phyloP scores from a whole-genome alignment of 2,113 vertebrate genomes.

The Carassius gibelio region DNA sequence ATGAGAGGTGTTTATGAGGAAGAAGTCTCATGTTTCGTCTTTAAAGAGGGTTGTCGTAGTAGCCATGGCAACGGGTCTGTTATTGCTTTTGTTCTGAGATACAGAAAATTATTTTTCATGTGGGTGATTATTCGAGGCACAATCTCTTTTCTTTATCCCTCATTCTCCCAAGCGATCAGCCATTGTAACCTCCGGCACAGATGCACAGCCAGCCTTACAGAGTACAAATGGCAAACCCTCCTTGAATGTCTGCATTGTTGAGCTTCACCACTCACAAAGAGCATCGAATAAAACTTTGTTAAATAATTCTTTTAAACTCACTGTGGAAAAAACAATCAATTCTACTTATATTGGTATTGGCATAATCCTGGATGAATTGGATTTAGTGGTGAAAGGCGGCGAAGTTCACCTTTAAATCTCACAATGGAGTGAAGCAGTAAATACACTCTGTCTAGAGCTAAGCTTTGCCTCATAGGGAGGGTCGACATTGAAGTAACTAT shows the following conservation, averaged over 20 bases:
- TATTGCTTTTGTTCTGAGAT: conserved; percentile 49
- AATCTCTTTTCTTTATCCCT: conserved; percentile 30
- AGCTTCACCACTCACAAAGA: not conserved
- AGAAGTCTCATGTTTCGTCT: conserved; percentile 31
- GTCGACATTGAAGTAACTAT: not conserved
- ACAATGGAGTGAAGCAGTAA: conserved; percentile 14
- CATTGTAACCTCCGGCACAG: conserved; percentile 3
- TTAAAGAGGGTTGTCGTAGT: conserved; percentile 40
- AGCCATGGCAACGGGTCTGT: conserved; percentile 48
- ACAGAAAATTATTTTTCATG: conserved; percentile 41
- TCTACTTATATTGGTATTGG: not conserved
- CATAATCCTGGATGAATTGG: not conserved
- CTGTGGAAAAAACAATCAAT: not conserved
- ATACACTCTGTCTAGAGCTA: not conserved
- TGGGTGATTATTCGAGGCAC: conserved; percentile 17
- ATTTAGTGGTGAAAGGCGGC: not conserved
- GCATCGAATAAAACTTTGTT: conserved; percentile 1
- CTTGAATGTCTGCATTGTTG: not conserved
- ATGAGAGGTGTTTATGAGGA: conserved; percentile 26
- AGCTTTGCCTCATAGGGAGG: not conserved
- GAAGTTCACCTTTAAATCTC: conserved; percentile 10
- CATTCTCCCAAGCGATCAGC: conserved; percentile 14
- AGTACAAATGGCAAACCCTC: conserved; percentile 1
- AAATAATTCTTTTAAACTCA: conserved; percentile 9
- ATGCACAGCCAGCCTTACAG: not conserved